Percentiles rank a stretch among this genome's conserved stretches.
Conservation (phyloP, 35 echinoderm and acorn worm genomes). For the Diadema setosum region DNA sequence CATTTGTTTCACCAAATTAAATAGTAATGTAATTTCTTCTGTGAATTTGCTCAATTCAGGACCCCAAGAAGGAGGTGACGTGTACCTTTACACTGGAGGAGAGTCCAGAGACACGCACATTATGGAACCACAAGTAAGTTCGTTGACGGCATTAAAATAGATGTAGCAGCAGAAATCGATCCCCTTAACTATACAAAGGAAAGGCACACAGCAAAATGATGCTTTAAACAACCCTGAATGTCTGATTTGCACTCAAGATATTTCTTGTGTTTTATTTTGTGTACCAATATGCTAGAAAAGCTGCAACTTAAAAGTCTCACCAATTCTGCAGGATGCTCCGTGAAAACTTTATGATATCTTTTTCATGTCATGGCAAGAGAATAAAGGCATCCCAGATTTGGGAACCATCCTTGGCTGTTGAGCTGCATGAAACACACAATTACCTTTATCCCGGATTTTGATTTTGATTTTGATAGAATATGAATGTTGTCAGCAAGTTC, state of each 20-base stretch:
- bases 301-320: neutral
- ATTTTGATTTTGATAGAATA: too few species aligned
- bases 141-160: neutral
- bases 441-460: too few species aligned
- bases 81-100: constrained; percentile 17
- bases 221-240: neutral
- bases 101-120: neutral
- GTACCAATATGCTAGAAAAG: neutral
- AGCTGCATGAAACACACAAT: too few species aligned
- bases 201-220: neutral
- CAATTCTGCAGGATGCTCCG: neutral
- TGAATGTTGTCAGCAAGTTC: too few species aligned
- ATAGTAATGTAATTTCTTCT: neutral
- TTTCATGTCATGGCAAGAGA: too few species aligned
- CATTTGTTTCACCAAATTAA: neutral
- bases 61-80: neutral
- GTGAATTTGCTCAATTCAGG: neutral
- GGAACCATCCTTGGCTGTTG: too few species aligned
- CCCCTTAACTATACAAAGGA: neutral
- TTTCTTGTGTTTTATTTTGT: neutral
- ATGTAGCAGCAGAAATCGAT: neutral
- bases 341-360: too few species aligned
- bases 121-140: constrained; percentile 51
- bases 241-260: neutral
- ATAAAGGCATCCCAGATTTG: too few species aligned